Evolutionary conservation across 2,888 invertebrate species (phyloP).

Genomic region (Tenthredo scrophulariae): DNA sequence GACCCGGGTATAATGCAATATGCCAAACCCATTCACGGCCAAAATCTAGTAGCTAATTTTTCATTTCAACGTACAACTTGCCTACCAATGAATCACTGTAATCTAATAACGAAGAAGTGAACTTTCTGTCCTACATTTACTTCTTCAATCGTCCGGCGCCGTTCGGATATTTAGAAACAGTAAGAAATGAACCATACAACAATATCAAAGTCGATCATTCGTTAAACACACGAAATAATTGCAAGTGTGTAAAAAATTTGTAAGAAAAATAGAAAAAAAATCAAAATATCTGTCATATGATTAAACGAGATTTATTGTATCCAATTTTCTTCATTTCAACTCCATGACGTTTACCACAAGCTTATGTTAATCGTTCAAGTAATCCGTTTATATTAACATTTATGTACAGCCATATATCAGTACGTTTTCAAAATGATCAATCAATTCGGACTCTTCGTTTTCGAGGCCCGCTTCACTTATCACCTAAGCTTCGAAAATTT

Average conservation of each 20-base stretch:
- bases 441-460: neutral
- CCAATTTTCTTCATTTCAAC: neutral
- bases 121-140: neutral
- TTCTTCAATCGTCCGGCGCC: neutral
- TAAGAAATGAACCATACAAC: neutral
- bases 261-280: neutral
- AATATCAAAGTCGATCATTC: neutral
- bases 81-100: neutral
- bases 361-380: slow-evolving; percentile 32
- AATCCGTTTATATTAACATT: slow-evolving; percentile 16
- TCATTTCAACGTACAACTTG: neutral
- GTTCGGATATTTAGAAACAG: neutral
- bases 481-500: neutral
- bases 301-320: neutral
- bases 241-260: neutral
- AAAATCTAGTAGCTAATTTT: slow-evolving; percentile 40
- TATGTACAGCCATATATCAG: slow-evolving; percentile 9
- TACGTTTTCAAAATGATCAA: slow-evolving; percentile 7
- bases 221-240: neutral
- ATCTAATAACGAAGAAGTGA: neutral
- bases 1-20: slow-evolving; percentile 5
- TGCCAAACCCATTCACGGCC: neutral
- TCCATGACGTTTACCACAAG: neutral
- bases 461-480: neutral
- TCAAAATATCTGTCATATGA: neutral